phyloP scores from a whole-genome alignment of 2,113 vertebrate genomes.

The Poicephalus gulielmi region DNA sequence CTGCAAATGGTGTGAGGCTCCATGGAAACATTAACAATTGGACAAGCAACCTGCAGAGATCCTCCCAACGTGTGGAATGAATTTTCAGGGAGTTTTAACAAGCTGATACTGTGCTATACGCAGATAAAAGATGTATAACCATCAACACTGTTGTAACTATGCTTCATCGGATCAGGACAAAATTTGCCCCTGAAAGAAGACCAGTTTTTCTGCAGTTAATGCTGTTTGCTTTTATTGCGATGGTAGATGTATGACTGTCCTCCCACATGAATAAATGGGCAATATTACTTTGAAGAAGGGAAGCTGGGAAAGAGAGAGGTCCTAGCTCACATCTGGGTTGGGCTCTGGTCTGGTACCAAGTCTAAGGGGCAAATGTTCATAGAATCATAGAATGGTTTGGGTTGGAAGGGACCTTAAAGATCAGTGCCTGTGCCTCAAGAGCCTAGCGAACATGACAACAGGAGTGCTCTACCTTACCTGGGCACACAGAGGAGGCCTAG shows the following conservation, averaged over 20 bases:
- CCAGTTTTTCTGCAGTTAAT: background rate
- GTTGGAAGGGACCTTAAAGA: background rate
- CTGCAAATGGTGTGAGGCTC: background rate
- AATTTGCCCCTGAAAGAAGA: background rate
- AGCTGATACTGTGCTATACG: background rate
- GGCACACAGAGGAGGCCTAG: fast-evolving
- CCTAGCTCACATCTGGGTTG: background rate
- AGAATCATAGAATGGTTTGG: background rate
- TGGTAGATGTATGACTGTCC: fast-evolving
- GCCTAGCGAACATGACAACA: background rate
- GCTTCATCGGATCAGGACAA: background rate
- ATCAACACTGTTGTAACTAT: background rate
- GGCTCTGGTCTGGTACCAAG: background rate
- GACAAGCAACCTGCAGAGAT: background rate
- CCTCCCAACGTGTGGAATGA: fast-evolving
- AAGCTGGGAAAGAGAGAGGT: background rate
- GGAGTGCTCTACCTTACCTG: background rate
- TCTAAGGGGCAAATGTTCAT: background rate
- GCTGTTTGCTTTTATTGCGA: background rate
- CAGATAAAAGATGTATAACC: background rate
- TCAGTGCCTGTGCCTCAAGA: background rate
- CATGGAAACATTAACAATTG: background rate
- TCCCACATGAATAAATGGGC: background rate
- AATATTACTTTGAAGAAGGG: background rate
- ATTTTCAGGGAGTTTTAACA: background rate